A percentile compares a stretch with the other conserved stretches of the same genome.
Conservation (phyloP, 2,797 vertebrate genomes). For the Coilia nasus region DNA sequence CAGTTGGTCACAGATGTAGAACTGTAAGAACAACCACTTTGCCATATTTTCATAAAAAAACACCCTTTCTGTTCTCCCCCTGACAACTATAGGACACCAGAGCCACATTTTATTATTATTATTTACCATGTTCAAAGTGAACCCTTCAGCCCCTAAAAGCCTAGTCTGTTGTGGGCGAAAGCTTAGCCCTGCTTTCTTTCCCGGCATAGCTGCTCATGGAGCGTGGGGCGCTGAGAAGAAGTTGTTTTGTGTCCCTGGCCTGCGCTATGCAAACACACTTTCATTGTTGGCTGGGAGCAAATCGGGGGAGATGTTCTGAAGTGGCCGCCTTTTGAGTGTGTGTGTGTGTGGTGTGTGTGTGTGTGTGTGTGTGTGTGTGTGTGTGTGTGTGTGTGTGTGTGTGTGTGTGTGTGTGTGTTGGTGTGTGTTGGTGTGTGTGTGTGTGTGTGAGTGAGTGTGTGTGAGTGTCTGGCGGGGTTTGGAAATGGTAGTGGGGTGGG, state of each 20-base stretch:
- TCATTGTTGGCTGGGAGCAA: conserved; percentile 55
- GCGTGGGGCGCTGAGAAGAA: conserved; percentile 66
- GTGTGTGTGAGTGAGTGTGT: no score
- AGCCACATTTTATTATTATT: conserved; percentile 55
- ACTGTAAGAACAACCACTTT: not conserved
- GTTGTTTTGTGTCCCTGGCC: conserved; percentile 57
- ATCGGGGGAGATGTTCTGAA: conserved; percentile 55
- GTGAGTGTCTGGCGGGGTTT: no score
- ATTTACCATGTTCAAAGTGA: conserved; percentile 65
- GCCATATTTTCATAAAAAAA: conserved; percentile 33
- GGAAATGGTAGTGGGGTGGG: not conserved
- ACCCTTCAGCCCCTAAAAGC: conserved; percentile 66
- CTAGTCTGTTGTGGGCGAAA: conserved; percentile 60
- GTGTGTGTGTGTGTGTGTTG: no score
- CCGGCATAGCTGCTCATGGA: conserved; percentile 37
- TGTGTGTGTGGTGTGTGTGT: no score
- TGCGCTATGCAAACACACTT: conserved; percentile 59
- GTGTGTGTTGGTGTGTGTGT: no score
- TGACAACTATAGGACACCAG: conserved; percentile 45
- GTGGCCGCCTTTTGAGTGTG: conserved; percentile 29
- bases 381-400: no score
- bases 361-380: no score
- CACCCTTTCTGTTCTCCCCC: conserved; percentile 53
- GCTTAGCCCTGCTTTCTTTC: conserved; percentile 49
- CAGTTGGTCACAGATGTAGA: conserved; percentile 57